phyloP scores from a whole-genome alignment of 2,113 vertebrate species.

The Elgaria multicarinata region DNA sequence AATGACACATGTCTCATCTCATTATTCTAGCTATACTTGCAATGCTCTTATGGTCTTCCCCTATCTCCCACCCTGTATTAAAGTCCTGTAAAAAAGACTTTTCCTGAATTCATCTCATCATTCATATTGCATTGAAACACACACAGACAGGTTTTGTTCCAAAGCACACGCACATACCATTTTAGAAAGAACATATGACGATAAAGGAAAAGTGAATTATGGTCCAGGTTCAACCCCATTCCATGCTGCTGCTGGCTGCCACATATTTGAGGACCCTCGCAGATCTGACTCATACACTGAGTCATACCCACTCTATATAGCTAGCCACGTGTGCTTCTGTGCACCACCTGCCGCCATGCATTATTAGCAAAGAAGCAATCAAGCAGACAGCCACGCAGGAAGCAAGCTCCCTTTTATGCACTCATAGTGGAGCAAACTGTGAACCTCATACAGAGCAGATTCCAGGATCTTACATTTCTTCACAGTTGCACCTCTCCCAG shows the following conservation, averaged over 20 bases:
- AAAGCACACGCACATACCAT: not conserved
- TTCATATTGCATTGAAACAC: not conserved
- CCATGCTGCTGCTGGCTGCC: not conserved
- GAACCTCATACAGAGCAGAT: not conserved
- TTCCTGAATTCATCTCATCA: not conserved
- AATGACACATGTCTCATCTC: no score
- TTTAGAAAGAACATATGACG: not conserved
- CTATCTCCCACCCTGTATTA: not conserved
- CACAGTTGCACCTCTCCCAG: not conserved
- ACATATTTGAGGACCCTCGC: not conserved
- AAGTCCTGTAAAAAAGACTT: not conserved
- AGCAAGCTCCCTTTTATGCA: not conserved
- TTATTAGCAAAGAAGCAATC: not conserved
- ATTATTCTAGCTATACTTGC: no score
- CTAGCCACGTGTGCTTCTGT: not conserved
- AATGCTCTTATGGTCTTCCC: not conserved
- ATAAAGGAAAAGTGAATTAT: not conserved
- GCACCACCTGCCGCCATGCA: not conserved
- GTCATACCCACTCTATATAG: not conserved
- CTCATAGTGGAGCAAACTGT: not conserved
- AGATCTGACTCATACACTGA: not conserved
- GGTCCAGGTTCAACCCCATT: not conserved
- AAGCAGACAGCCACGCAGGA: not conserved
- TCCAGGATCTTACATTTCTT: not conserved
- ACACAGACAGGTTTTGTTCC: not conserved